Percentiles rank a stretch among this genome's conserved stretches.
These are phyloP conservation scores for Tetanocera ferruginea DNA, from an alignment of 2,888 invertebrate genomes.

Conservation along the genomic window DNA sequence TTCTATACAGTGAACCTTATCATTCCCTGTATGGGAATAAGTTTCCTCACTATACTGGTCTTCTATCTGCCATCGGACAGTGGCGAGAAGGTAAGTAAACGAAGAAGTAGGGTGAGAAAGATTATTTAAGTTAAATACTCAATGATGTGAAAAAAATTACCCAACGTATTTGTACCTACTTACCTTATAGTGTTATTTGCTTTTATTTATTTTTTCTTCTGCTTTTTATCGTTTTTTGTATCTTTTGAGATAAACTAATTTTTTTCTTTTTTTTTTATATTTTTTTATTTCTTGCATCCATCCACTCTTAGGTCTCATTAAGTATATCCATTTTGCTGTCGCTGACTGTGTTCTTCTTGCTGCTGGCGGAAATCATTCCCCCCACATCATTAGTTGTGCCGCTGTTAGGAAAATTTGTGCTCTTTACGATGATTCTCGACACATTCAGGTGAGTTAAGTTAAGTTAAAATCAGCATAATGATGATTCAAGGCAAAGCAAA, in stretches of 20 bases:
- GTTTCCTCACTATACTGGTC: slow-evolving; percentile 95
- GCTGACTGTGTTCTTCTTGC: slow-evolving; percentile 95
- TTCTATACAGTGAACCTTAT: slow-evolving; percentile 98
- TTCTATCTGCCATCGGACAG: slow-evolving; percentile 98
- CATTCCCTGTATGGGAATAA: slow-evolving; percentile 97
- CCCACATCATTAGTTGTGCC: slow-evolving; percentile 95
- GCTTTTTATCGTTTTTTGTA: not conserved
- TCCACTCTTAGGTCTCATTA: slow-evolving; percentile 83
- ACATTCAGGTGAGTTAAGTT: slow-evolving; percentile 83
- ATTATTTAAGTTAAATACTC: too few species aligned
- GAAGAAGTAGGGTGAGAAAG: not conserved
- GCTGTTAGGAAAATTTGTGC: slow-evolving; percentile 92
- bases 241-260: not conserved
- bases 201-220: not conserved
- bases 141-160: too few species aligned
- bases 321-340: slow-evolving; percentile 95
- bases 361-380: slow-evolving; percentile 89
- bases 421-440: slow-evolving; percentile 96
- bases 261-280: not conserved
- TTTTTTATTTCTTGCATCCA: not conserved
- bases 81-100: slow-evolving; percentile 88
- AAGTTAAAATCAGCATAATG: not conserved
- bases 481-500: not conserved
- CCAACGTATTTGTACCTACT: not conserved
- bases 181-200: too few species aligned